A percentile compares a stretch with the other conserved stretches of the same genome.
Evolutionary conservation across 2,888 invertebrate genomes (phyloP).

Genomic region (Thymelicus acteon): DNA sequence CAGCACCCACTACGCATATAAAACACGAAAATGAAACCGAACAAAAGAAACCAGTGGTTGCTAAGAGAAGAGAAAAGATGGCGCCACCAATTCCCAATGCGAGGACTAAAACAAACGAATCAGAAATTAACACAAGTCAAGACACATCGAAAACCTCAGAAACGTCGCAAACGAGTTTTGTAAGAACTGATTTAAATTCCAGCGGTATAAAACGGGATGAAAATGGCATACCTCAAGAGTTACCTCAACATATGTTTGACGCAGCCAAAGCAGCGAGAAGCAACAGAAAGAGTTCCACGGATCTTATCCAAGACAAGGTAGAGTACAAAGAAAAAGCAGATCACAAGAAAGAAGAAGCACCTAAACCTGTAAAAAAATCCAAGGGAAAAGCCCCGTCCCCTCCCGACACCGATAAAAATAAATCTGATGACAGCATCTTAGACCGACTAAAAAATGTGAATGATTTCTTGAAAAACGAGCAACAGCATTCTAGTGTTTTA

Average conservation of each 20-base stretch:
- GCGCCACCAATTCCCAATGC: constrained; percentile 80
- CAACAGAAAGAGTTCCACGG: constrained; percentile 85
- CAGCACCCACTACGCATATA: constrained; percentile 65
- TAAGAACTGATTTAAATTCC: constrained; percentile 79
- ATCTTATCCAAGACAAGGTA: constrained; percentile 64
- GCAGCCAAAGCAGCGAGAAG: constrained; percentile 89
- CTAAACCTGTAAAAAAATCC: constrained; percentile 82
- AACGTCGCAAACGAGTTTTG: constrained; percentile 59
- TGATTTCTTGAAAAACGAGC: constrained; percentile 74
- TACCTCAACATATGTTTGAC: constrained; percentile 89
- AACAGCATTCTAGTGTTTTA: constrained; percentile 71
- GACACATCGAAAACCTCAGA: constrained; percentile 69
- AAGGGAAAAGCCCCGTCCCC: constrained; percentile 91
- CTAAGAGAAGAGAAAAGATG: constrained; percentile 80
- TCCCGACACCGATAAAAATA: constrained; percentile 82
- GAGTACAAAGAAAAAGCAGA: constrained; percentile 65
- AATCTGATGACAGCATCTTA: constrained; percentile 77
- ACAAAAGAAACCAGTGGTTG: constrained; percentile 79
- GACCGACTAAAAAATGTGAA: constrained; percentile 72
- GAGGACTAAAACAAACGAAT: constrained; percentile 71
- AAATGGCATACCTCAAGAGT: constrained; percentile 87
- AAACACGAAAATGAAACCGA: constrained; percentile 83
- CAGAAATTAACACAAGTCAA: constrained; percentile 60
- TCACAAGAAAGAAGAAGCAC: constrained; percentile 64
- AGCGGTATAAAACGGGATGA: constrained; percentile 86